phyloP scores from a whole-genome alignment of 64 coral and sea anemone species.

The Stichodactyla mertensii region DNA sequence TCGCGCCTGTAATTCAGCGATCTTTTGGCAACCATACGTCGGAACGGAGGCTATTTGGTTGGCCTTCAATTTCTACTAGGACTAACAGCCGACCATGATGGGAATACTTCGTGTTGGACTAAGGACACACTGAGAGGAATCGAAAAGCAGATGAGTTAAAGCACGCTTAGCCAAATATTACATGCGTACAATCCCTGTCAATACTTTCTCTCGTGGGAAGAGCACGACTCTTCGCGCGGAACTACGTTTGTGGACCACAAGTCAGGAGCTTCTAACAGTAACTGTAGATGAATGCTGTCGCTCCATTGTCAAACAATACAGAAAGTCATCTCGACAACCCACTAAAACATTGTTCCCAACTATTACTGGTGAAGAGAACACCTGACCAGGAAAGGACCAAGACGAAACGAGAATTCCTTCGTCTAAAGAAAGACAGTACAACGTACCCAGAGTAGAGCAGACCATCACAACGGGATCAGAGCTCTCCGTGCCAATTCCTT shows the following conservation, averaged over 20 bases:
- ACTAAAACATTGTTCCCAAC: conserved; percentile 46
- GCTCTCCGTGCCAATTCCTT: background rate
- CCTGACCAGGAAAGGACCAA: conserved; percentile 56
- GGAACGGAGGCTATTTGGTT: no score
- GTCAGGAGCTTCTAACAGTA: background rate
- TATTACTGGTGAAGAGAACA: conserved; percentile 85
- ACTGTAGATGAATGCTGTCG: background rate
- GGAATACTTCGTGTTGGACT: no score
- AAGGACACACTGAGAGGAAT: no score
- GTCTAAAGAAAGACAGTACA: conserved; percentile 48
- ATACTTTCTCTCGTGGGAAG: no score
- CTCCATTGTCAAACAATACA: conserved; percentile 51
- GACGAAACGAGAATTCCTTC: conserved; percentile 42
- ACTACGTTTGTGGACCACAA: background rate
- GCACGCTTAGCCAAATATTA: no score
- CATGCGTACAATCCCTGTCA: no score
- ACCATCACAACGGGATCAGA: background rate
- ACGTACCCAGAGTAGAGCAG: conserved; percentile 57
- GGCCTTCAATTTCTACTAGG: no score
- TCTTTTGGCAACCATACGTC: no score
- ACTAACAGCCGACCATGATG: no score
- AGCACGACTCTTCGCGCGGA: background rate
- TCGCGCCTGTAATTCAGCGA: no score
- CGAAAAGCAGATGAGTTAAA: no score
- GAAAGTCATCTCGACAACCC: conserved; percentile 79